Evolutionary conservation across 2,888 invertebrate species (phyloP).

Genomic region (Eupithecia subumbrata): DNA sequence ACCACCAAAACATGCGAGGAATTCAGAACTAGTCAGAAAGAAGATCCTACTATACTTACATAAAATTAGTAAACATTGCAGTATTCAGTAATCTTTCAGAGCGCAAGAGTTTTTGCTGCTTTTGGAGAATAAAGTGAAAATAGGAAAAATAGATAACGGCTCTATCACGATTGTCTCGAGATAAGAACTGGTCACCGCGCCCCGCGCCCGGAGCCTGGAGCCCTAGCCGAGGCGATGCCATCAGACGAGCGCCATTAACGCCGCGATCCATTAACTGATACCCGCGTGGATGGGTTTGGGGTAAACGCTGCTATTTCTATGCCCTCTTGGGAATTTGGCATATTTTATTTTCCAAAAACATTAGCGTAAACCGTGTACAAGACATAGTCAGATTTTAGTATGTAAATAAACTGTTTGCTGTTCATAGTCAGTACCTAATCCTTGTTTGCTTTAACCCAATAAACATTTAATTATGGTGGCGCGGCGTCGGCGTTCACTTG

Average conservation of each 20-base stretch:
- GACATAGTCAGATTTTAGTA: neutral
- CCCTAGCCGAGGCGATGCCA: constrained; percentile 5
- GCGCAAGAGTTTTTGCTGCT: neutral
- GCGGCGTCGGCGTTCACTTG: too few relatives aligned
- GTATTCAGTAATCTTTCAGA: neutral
- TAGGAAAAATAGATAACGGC: neutral
- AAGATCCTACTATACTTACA: neutral
- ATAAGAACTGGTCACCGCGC: constrained; percentile 5
- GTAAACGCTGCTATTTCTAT: constrained; percentile 13
- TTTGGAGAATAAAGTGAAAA: neutral
- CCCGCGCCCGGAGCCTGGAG: neutral
- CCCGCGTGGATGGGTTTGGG: constrained; percentile 22
- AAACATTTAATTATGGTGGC: neutral
- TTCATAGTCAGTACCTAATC: neutral
- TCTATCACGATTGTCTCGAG: neutral
- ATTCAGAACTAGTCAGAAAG: neutral
- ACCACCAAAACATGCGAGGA: neutral
- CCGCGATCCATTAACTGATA: constrained; percentile 44
- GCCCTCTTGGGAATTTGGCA: constrained; percentile 16
- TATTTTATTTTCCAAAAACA: neutral
- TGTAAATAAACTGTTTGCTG: neutral
- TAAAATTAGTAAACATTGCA: too few relatives aligned
- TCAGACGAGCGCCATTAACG: constrained; percentile 26
- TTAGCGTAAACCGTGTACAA: neutral
- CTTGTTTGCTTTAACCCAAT: neutral